phyloP scores from a whole-genome alignment of 2,797 vertebrate species.

The Cheirogaleus major region DNA sequence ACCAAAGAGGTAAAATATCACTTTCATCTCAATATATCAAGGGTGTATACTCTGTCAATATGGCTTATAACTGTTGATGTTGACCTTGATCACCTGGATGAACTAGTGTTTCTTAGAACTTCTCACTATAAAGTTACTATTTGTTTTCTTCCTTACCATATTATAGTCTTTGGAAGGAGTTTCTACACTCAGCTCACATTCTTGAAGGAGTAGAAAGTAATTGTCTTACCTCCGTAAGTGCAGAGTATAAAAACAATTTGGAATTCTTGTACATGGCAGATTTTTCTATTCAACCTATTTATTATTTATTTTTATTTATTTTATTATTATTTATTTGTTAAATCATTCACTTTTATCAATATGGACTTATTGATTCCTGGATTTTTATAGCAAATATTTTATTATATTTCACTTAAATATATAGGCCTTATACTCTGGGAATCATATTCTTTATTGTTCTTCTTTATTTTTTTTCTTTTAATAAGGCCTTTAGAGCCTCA shows the following conservation, averaged over 20 bases:
- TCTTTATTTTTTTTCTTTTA: not conserved
- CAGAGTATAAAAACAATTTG: not conserved
- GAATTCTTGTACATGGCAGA: not conserved
- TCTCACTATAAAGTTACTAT: not conserved
- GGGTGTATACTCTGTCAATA: not conserved
- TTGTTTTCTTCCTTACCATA: accelerated
- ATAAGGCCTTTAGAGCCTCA: not conserved
- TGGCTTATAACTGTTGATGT: not conserved
- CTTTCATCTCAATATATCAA: not conserved
- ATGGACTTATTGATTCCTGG: not conserved
- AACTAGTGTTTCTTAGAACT: not conserved
- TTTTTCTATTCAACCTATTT: not conserved
- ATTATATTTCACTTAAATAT: not conserved
- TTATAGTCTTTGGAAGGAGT: not conserved
- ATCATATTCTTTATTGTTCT: not conserved
- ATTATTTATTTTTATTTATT: too few species aligned
- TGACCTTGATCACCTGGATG: not conserved
- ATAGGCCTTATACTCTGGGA: not conserved
- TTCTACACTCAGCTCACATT: not conserved
- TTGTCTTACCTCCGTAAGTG: not conserved
- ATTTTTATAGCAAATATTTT: not conserved
- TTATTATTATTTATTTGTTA: not conserved
- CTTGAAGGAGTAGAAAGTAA: not conserved
- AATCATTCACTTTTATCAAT: not conserved
- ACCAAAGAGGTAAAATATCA: not conserved